Conservation (phyloP, 37 sponge, comb jelly and placozoan genomes). For the Amphimedon queenslandica region DNA sequence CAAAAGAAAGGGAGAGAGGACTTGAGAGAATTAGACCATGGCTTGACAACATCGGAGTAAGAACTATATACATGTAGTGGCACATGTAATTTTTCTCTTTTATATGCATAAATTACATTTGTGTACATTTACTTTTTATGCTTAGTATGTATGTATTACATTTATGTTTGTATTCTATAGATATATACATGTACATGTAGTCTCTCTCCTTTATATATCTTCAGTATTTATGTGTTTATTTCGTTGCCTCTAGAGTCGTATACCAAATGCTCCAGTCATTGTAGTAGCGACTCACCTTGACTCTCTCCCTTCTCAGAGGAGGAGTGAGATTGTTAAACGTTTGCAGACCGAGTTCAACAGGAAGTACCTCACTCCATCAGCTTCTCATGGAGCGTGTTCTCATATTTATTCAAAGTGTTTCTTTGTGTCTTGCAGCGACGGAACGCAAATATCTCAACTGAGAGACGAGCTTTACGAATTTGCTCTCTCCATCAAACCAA, state of each 20-base stretch:
- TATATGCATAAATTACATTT: too few species aligned
- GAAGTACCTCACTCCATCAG: slow-evolving; percentile 29
- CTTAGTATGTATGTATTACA: too few species aligned
- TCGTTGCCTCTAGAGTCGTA: slow-evolving; percentile 22
- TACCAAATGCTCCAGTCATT: slow-evolving; percentile 65
- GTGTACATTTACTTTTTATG: too few species aligned
- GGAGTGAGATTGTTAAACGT: neutral
- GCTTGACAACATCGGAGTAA: slow-evolving; percentile 87
- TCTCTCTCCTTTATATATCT: too few species aligned
- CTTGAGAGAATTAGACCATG: slow-evolving; percentile 53
- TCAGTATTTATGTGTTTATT: too few species aligned
- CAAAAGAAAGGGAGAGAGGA: slow-evolving; percentile 60
- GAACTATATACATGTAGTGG: neutral
- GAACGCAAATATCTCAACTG: slow-evolving; percentile 25
- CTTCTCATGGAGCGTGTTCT: slow-evolving; percentile 23
- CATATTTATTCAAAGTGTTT: neutral
- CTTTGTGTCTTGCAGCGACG: slow-evolving; percentile 44
- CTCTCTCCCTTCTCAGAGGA: slow-evolving; percentile 7
- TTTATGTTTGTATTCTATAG: too few species aligned
- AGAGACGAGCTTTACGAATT: slow-evolving; percentile 59
- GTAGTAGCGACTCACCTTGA: slow-evolving; percentile 79
- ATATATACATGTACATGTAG: too few species aligned
- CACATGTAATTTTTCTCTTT: neutral
- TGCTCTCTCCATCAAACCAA: slow-evolving; percentile 32
- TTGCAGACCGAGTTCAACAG: slow-evolving; percentile 26